A percentile compares a stretch with the other conserved stretches of the same genome.
Evolutionary conservation across 2,888 invertebrate genomes (phyloP).

Genomic region (Cerceris rybyensis): DNA sequence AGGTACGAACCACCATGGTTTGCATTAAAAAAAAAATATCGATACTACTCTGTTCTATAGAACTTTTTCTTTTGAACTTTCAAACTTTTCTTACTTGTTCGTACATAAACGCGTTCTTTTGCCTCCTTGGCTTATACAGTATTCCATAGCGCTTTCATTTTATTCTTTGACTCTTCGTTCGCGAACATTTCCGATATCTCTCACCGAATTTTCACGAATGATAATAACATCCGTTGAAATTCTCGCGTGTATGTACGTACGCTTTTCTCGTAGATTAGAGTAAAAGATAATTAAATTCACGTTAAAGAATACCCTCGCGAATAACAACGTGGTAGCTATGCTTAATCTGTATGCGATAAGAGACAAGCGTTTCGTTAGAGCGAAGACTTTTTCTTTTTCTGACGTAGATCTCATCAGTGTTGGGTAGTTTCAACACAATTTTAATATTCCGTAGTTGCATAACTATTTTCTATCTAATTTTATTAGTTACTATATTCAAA

Average conservation of each 20-base stretch:
- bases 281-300: constrained; percentile 24
- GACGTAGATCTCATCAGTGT: constrained; percentile 52
- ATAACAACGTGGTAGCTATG: constrained; percentile 44
- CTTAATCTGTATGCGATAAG: constrained; percentile 59
- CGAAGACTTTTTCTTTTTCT: constrained; percentile 32
- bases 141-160: background rate
- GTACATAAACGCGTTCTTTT: constrained; percentile 53
- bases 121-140: constrained; percentile 2
- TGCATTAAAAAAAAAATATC: constrained; percentile 2
- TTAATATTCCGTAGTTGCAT: too few relatives aligned
- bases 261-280: constrained; percentile 41
- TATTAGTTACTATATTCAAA: too few relatives aligned
- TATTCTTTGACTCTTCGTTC: background rate
- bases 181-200: background rate
- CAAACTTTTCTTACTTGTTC: constrained; percentile 43
- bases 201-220: background rate
- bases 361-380: constrained; percentile 57
- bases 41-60: constrained; percentile 32
- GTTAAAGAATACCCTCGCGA: constrained; percentile 20
- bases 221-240: constrained; percentile 32
- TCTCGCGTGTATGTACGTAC: constrained; percentile 52
- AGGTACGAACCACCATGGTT: constrained; percentile 85
- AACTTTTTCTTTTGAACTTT: constrained; percentile 44
- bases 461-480: too few relatives aligned
- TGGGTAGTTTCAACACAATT: constrained; percentile 39